Evolutionary conservation across 2,113 vertebrate genomes (phyloP), one percentile per base, ranked within the genome.

Genomic region (Oxygymnocypris stewartii): DNA sequence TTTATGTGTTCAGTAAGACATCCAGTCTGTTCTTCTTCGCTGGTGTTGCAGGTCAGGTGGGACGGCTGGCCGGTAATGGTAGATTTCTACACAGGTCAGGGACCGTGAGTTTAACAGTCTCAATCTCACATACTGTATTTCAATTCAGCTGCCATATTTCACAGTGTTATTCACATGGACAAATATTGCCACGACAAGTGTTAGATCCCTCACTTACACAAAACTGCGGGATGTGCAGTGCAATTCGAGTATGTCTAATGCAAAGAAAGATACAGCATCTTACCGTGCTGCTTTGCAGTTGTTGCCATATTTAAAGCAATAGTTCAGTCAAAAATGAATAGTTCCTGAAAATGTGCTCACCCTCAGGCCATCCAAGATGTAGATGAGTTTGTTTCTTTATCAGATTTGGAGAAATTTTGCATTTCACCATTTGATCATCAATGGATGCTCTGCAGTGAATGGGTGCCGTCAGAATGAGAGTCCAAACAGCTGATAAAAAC

Each of bases 131-230:
- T 81, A 20, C 77, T 37, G 6, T 59, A 59, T 54, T 79, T 79
- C 77, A 71, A 25, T 74, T 86, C 57, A 47, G 28, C 87, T 82
- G 59, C 35, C 42, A 40, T 85, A 85, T 85, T 88, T 18, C 83
- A 85, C 69, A 40, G 42, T 9, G 75, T 76, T 49, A 25, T 77
- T 88, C 79, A 82, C 87, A 59, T 76, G 40, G 75, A 75, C 87
- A 88, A 82, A 85, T 71, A 82, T 59, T 37, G 23, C 20, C 67
- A 85, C 3, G 7, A 31, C 42, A 31, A 28, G 71, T 76, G 79
- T 63, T 67, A 67, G 63, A 67, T 67, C 25, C 4, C 12, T 65
- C 63, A 7, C 28, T 16, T 31, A 6, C 4, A 28, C 63, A 3
- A 16, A 13, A 31, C 65, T 20, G 42, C 35, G 67, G 42, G 82